Evolutionary conservation across 2,113 vertebrate genomes (phyloP).

Genomic region (Saimiri boliviensis): DNA sequence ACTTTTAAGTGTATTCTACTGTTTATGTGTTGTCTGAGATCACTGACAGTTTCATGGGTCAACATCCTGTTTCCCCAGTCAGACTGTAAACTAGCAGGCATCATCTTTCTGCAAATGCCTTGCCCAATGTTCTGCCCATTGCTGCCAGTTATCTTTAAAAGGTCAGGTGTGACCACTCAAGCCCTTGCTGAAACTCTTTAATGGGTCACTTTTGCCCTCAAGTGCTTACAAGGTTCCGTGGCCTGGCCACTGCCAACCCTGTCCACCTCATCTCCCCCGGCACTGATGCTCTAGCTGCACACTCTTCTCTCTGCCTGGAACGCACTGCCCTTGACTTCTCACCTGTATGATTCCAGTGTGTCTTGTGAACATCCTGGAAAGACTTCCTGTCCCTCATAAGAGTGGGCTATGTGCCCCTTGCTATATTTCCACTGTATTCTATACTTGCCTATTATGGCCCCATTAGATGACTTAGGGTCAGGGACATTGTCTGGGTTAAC

Average conservation of each 20-base stretch:
- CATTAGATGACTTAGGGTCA: not conserved
- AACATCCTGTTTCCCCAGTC: not conserved
- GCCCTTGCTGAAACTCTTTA: not conserved
- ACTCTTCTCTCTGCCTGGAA: not conserved
- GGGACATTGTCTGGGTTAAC: not conserved
- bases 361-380: not conserved
- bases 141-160: not conserved
- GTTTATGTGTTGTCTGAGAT: not conserved
- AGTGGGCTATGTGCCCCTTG: not conserved
- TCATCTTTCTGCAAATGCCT: not conserved
- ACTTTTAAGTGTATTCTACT: not conserved
- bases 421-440: not conserved
- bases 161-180: not conserved
- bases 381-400: not conserved
- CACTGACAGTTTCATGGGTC: not conserved
- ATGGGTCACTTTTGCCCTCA: not conserved
- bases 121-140: not conserved
- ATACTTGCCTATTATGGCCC: not conserved
- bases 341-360: not conserved
- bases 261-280: not conserved
- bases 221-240: not conserved
- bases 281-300: not conserved
- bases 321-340: not conserved
- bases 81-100: not conserved
- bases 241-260: not conserved